Evolutionary conservation across 2,888 invertebrate genomes (phyloP), one percentile per base, ranked within the genome.

Genomic region (Metopia argyrocephala): DNA sequence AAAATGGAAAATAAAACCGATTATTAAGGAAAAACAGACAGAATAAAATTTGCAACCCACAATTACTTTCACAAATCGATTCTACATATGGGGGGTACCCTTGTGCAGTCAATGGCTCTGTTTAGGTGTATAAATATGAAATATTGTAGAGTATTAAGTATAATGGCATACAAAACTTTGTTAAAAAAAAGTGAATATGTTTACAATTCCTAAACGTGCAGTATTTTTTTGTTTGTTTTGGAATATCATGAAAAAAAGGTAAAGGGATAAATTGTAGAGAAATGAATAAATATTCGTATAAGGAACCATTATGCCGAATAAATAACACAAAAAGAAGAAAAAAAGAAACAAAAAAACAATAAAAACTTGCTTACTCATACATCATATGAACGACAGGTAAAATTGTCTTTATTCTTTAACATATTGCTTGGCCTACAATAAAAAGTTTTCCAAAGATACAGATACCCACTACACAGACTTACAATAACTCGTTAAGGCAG

Each of bases 291-390:
- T 68, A 15, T 15, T 38, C 38, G 15, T 15, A 56, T 21, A 65
- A 59, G 38, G 38, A 64, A 57, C 18, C 57, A 68, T 80, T 80
- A 73, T 73, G 57, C 65, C 54, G 54, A 57, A 59, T 65, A 73
- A 31, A 31, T 31, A 31, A n/a, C n/a, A n/a, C n/a, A n/a, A 31
- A 31, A 6, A 21, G 31, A 27, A 27, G 25, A 64, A 50, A 27
- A 27, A 27, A 64, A 50, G 9, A 38, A 12, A 4, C 59, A 52
- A 45, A 59, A 15, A 46, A 62, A 57, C 64, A 80, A 76, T 68
- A 76, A 80, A 80, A 80, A 80, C 76, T 76, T 80, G 73, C 73
- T 74, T 76, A 74, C 59, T 69, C 76, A 80, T 80, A 65, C 61
- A 74, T 76, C 80, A 80, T 80, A 69, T 46, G 46, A 69, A 76